These are phyloP conservation scores for Ectemnius lituratus DNA, from an alignment of 2,888 invertebrate genomes.

Conservation along the genomic window DNA sequence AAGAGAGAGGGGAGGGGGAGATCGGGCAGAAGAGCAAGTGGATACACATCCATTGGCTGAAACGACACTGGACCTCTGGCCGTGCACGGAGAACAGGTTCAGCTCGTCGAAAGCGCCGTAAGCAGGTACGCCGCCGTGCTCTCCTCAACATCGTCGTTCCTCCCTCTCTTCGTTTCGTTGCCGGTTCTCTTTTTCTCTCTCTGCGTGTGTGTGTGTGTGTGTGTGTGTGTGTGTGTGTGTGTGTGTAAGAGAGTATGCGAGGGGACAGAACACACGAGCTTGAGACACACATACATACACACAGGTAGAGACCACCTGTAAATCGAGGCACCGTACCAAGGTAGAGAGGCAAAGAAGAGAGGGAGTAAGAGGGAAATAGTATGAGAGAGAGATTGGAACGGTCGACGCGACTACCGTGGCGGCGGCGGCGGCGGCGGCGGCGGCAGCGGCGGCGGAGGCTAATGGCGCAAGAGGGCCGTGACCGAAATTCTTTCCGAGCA, in stretches of 20 bases:
- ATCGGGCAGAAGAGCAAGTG: constrained; percentile 9
- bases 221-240: neutral
- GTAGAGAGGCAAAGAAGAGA: neutral
- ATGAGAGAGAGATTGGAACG: no score
- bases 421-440: constrained; percentile 37
- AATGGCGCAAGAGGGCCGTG: constrained; percentile 73
- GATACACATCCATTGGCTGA: constrained; percentile 30
- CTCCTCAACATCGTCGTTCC: constrained; percentile 17
- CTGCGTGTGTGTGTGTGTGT: neutral
- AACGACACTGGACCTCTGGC: constrained; percentile 50
- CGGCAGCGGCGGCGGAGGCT: constrained; percentile 33
- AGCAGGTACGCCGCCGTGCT: constrained; percentile 52
- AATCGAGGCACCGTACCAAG: constrained; percentile 9
- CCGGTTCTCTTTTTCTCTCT: neutral
- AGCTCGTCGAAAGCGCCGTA: constrained; percentile 52
- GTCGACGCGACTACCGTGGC: constrained; percentile 41
- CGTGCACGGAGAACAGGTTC: constrained; percentile 51
- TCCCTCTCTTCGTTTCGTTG: neutral
- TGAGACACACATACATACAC: neutral
- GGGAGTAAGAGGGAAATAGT: no score
- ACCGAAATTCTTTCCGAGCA: constrained; percentile 73
- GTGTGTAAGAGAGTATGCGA: neutral
- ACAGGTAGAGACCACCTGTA: constrained; percentile 3
- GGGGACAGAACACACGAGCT: neutral
- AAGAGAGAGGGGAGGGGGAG: neutral